phyloP scores from a whole-genome alignment of 2,888 invertebrate genomes.

The Eristalis pertinax region DNA sequence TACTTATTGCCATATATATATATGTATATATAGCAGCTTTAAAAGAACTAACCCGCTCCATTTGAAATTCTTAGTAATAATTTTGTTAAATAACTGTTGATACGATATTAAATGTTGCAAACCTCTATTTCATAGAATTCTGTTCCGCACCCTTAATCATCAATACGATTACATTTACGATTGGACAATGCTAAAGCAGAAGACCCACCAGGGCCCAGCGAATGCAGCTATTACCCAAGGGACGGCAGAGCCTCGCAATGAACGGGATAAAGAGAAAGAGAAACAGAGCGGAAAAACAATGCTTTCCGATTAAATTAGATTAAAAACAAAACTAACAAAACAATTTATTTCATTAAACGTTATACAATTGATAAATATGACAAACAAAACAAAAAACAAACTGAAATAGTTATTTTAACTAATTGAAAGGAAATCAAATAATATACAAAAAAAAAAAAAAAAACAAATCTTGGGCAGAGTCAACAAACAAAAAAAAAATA shows the following conservation, averaged over 20 bases:
- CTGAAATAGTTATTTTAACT: conserved; percentile 62
- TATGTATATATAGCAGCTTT: background rate
- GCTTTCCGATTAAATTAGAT: conserved; percentile 77
- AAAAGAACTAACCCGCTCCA: background rate
- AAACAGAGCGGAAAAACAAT: conserved; percentile 79
- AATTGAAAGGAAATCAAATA: conserved; percentile 48
- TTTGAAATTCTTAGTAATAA: background rate
- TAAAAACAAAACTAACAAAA: conserved; percentile 71
- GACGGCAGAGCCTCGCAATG: conserved; percentile 78
- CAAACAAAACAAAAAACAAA: conserved; percentile 26
- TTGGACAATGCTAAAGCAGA: conserved; percentile 99
- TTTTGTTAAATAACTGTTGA: background rate
- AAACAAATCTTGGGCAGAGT: conserved; percentile 53
- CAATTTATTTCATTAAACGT: conserved; percentile 70
- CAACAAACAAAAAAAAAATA: background rate
- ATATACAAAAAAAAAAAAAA: conserved; percentile 26
- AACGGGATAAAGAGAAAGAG: conserved; percentile 80
- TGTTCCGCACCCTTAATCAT: conserved; percentile 99
- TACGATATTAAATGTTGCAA: background rate
- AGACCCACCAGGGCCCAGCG: conserved; percentile 82
- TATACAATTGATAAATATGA: conserved; percentile 55
- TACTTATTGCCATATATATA: no score
- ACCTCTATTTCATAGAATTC: conserved; percentile 89
- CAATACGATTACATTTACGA: conserved; percentile 99
- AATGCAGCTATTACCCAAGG: conserved; percentile 79